Evolutionary conservation across 2,797 vertebrate species (phyloP), one percentile per base, ranked within the genome.

Genomic region (Anguilla anguilla): DNA sequence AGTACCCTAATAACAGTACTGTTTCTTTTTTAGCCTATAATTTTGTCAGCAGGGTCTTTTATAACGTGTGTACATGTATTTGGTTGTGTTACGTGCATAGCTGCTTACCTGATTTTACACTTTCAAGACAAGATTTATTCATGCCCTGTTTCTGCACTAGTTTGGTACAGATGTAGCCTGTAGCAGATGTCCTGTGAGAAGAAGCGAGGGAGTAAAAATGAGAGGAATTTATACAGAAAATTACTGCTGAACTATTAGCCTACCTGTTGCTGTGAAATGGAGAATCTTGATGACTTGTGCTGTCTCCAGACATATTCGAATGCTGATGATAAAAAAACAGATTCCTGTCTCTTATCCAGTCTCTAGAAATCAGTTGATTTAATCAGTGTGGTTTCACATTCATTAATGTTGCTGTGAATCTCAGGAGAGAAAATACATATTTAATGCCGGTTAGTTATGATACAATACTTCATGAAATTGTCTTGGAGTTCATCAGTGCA

Each of bases 21-120:
- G 28, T 6, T 11, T 61, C n/a, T 85, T 67, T 67, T 64, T 85
- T 51, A 67, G 59, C 22, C 35, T 46, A 49, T 49, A 35, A 69
- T 86, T 51, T 86, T 74, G 67, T 17, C 25, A 86, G 85, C 85
- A 86, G 59, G 69, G 67, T 61, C 59, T 72, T 61, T 69, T 17
- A 39, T 25, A 64, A 43, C 39, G 49, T 69, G 61, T 17, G 25
- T 43, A 64, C 69, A 49, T 46, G 61, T 64, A 67, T 43, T 49
- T 46, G 43, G n/a, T 59, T 69, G 55, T 57, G 55, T 57, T 57
- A 19, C 15, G 55, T 17, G 55, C 57, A 57, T 57, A 57, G 55
- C 55, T 57, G 55, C 13, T 57, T 3, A 57, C 55, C 55, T 57
- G 55, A 19, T 15, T 57, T 13, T 19, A 15, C 55, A 57, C 13